Conservation (phyloP, 2,888 invertebrate genomes). For the Hemicrepidius hirtus region DNA sequence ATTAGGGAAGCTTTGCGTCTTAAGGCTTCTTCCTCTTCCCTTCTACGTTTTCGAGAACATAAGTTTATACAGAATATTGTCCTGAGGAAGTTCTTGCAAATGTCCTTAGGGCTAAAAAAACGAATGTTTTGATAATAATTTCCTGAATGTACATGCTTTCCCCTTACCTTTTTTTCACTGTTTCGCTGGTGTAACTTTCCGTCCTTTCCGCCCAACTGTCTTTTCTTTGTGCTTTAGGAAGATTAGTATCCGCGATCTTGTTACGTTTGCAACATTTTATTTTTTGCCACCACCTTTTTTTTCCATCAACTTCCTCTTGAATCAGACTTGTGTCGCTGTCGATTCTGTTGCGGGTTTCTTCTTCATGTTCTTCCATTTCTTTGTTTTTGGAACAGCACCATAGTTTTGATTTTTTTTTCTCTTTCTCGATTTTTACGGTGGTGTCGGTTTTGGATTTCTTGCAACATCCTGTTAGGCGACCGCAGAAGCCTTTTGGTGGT, state of each 20-base stretch:
- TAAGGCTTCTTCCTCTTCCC: slow-evolving; percentile 69
- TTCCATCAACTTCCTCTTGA: slow-evolving; percentile 46
- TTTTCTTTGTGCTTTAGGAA: slow-evolving; percentile 66
- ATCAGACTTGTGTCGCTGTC: slow-evolving; percentile 53
- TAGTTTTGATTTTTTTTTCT: slow-evolving; percentile 21
- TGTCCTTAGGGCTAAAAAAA: slow-evolving; percentile 40
- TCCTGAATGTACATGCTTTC: background rate
- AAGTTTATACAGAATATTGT: slow-evolving; percentile 65
- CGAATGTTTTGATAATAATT: background rate
- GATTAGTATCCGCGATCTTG: slow-evolving; percentile 73
- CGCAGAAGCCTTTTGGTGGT: slow-evolving; percentile 54
- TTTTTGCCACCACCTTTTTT: slow-evolving; percentile 63
- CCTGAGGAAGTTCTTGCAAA: slow-evolving; percentile 61
- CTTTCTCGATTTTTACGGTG: background rate
- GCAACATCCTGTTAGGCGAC: slow-evolving; percentile 33
- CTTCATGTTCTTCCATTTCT: slow-evolving; percentile 64
- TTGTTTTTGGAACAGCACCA: slow-evolving; percentile 71
- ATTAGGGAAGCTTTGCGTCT: slow-evolving; percentile 79
- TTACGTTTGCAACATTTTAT: slow-evolving; percentile 70
- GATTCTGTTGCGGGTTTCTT: slow-evolving; percentile 61
- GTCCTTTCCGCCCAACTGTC: slow-evolving; percentile 74
- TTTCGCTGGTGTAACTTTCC: slow-evolving; percentile 75
- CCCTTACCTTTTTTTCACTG: slow-evolving; percentile 67
- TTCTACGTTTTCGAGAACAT: slow-evolving; percentile 49
- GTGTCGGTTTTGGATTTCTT: slow-evolving; percentile 15